Evolutionary conservation across 2,888 invertebrate species (phyloP), one percentile per base, ranked within the genome.

Genomic region (Ceraclea dissimilis): DNA sequence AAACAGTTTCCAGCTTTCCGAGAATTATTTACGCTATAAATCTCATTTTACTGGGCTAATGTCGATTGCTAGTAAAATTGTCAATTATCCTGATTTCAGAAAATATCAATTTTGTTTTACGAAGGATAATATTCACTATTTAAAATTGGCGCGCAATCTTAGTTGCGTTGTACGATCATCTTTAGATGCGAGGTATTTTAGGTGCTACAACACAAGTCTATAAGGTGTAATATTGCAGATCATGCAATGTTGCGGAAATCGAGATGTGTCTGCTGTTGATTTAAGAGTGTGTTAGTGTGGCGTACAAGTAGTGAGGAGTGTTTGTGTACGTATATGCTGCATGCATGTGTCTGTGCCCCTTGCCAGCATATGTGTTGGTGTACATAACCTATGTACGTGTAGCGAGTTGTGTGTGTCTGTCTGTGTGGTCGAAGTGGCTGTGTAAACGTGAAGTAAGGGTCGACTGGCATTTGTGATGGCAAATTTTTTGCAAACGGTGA

Each of bases 401-500:
- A n/a, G n/a, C n/a, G n/a, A n/a, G 39, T 39, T 4, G 5, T n/a
- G 39, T 16, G 39, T 13, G 39, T 39, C n/a, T 39, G 39, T 39
- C 39, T 39, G 77, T 77, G 78, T 78, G 78, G 78, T 77, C 77
- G 76, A 76, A 80, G 81, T 80, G 79, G 80, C 81, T 82, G 82
- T 82, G 83, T 81, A 39, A 39, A 26, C 26, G 26, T 26, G 83
- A 81, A 81, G 82, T 82, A 82, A 83, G 83, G 82, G 83, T 82
- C 83, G 83, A 82, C 83, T 83, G 83, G 83, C 83, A 82, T 82
- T 78, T 84, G 85, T 84, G 82, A 85, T 85, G 85, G 84, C 84
- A 84, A 83, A 84, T 82, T 74, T 81, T 82, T 83, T 81, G 81
- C 82, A 79, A 83, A 82, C 83, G 85, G 85, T 85, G 81, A 85